Evolutionary conservation across 2,888 invertebrate genomes (phyloP).

Genomic region (Penaeus monodon): DNA sequence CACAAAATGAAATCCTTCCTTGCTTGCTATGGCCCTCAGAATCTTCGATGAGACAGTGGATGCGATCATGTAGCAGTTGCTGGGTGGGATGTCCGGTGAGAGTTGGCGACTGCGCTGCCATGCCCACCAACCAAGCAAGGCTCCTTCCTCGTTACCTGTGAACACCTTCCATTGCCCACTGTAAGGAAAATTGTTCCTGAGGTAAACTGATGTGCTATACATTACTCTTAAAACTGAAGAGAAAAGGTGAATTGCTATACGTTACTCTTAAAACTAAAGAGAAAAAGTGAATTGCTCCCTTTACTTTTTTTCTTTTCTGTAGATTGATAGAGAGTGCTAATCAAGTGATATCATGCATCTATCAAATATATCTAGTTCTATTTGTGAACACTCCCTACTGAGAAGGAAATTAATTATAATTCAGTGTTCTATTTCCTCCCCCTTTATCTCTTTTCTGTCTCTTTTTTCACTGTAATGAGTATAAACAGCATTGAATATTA

Average conservation of each 20-base stretch:
- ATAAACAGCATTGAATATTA: too few species aligned
- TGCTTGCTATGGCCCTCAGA: slow-evolving; percentile 82
- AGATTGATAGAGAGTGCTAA: too few species aligned
- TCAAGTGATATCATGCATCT: too few species aligned
- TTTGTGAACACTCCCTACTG: too few species aligned
- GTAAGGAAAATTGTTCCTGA: slow-evolving; percentile 59
- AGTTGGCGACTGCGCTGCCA: slow-evolving; percentile 75
- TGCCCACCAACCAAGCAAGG: slow-evolving; percentile 94
- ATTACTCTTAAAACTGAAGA: too few species aligned
- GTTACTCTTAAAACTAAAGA: too few species aligned
- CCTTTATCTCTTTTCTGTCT: neutral
- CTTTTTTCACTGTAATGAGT: too few species aligned
- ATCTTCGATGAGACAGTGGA: slow-evolving; percentile 98
- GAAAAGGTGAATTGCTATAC: too few species aligned
- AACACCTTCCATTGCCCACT: slow-evolving; percentile 88
- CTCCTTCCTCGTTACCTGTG: slow-evolving; percentile 94
- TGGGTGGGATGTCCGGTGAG: slow-evolving; percentile 70
- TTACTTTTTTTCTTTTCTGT: too few species aligned
- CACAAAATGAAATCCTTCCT: slow-evolving; percentile 81
- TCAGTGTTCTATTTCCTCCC: neutral
- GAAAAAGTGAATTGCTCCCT: too few species aligned
- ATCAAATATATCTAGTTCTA: too few species aligned
- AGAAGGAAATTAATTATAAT: slow-evolving; percentile 7
- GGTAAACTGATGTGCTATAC: too few species aligned
- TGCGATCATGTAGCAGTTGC: slow-evolving; percentile 85